Evolutionary conservation across 1,140 invertebrate species (phyloP).

Genomic region (Monomorium pharaonis): DNA sequence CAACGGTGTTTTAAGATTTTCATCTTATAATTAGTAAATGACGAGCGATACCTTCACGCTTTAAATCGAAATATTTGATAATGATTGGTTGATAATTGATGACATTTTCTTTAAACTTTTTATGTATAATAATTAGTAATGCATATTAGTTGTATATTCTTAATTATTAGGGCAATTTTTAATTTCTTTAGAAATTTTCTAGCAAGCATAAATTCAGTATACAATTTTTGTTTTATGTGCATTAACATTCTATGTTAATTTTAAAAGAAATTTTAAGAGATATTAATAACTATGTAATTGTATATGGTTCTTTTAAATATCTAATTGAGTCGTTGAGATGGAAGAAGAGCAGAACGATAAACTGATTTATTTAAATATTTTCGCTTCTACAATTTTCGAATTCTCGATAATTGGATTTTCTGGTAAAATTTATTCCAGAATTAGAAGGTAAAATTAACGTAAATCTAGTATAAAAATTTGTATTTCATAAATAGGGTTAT

Average conservation of each 20-base stretch:
- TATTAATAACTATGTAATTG: background rate
- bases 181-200: background rate
- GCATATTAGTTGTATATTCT: background rate
- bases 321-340: conserved; percentile 36
- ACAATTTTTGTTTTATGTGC: background rate
- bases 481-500: conserved; percentile 29
- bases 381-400: conserved; percentile 61
- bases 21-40: background rate
- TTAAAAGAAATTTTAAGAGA: background rate
- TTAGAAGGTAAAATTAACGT: conserved; percentile 53
- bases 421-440: conserved; percentile 49
- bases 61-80: background rate
- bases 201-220: background rate
- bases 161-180: background rate
- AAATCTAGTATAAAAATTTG: background rate
- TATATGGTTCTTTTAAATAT: conserved; percentile 23
- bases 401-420: conserved; percentile 76
- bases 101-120: background rate
- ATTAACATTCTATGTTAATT: background rate
- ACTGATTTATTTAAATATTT: conserved; percentile 75
- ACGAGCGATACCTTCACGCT: background rate
- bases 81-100: no score
- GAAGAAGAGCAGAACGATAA: conserved; percentile 61
- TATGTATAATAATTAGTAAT: background rate
- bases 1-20: background rate